Conservation (phyloP, 1,140 invertebrate genomes). For the Penaeus vannamei region DNA sequence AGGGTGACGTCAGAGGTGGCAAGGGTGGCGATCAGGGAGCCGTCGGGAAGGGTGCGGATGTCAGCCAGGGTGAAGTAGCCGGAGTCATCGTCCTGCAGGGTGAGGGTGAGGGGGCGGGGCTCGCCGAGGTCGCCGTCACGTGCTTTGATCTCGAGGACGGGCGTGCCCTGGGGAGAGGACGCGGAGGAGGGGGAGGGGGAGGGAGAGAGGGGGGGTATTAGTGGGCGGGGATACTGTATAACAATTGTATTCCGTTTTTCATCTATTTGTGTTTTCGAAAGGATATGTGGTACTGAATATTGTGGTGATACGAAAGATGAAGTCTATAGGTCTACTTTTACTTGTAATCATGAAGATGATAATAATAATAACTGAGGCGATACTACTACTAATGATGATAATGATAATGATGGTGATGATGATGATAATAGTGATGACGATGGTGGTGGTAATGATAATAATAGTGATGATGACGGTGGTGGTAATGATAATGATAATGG, state of each 20-base stretch:
- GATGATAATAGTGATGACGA: too few relatives aligned
- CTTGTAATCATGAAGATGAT: too few relatives aligned
- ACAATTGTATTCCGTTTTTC: not conserved
- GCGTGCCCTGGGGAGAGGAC: slow-evolving; percentile 72
- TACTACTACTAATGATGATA: too few relatives aligned
- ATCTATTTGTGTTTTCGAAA: not conserved
- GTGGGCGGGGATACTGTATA: not conserved
- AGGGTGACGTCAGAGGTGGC: slow-evolving; percentile 79
- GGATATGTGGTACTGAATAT: not conserved
- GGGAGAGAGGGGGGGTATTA: not conserved
- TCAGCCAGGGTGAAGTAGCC: slow-evolving; percentile 78
- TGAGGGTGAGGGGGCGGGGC: slow-evolving; percentile 76
- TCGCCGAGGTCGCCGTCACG: slow-evolving; percentile 84
- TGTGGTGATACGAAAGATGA: not conserved
- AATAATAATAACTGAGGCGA: too few relatives aligned
- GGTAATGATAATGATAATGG: too few relatives aligned
- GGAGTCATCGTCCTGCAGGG: slow-evolving; percentile 78
- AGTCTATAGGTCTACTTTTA: too few relatives aligned
- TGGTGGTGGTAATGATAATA: too few relatives aligned
- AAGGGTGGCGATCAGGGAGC: slow-evolving; percentile 71
- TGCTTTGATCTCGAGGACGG: slow-evolving; percentile 80
- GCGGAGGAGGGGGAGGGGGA: not conserved
- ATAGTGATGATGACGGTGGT: too few relatives aligned
- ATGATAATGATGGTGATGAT: too few relatives aligned
- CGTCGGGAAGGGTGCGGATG: slow-evolving; percentile 66